Evolutionary conservation across 2,113 vertebrate species (phyloP).

Genomic region (Amblyornis subalaris): DNA sequence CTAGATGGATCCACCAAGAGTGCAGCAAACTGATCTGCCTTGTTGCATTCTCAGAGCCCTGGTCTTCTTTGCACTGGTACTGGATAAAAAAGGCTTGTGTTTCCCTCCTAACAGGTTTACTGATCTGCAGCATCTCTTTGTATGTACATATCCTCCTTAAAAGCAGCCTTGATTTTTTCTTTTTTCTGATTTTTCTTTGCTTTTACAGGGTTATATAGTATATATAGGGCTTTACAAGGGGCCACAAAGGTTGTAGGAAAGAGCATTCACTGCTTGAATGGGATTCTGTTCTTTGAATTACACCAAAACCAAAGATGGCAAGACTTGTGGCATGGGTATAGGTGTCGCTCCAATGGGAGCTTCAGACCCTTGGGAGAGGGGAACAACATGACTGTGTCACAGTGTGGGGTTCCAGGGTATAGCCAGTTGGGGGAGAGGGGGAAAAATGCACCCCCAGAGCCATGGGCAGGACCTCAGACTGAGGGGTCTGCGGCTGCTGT

Average conservation of each 20-base stretch:
- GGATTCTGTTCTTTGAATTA: background rate
- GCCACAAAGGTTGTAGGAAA: background rate
- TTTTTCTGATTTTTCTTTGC: background rate
- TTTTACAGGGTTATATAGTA: background rate
- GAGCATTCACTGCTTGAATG: background rate
- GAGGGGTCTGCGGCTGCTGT: fast-evolving
- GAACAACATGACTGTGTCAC: background rate
- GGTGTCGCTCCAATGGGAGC: fast-evolving
- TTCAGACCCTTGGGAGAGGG: background rate
- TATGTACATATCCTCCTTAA: background rate
- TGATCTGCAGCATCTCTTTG: background rate
- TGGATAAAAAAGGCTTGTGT: background rate
- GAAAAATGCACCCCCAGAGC: fast-evolving
- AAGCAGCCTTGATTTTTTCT: background rate
- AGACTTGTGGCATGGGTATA: background rate
- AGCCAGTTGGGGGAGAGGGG: fast-evolving
- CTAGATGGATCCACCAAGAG: background rate
- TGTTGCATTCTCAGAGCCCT: background rate
- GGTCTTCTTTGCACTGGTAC: background rate
- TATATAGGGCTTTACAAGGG: background rate
- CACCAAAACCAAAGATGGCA: background rate
- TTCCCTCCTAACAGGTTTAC: background rate
- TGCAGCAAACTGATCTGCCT: background rate
- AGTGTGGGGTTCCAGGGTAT: background rate
- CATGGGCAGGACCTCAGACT: background rate